Evolutionary conservation across 2,888 invertebrate species (phyloP).

Genomic region (Drosophila barbarae): DNA sequence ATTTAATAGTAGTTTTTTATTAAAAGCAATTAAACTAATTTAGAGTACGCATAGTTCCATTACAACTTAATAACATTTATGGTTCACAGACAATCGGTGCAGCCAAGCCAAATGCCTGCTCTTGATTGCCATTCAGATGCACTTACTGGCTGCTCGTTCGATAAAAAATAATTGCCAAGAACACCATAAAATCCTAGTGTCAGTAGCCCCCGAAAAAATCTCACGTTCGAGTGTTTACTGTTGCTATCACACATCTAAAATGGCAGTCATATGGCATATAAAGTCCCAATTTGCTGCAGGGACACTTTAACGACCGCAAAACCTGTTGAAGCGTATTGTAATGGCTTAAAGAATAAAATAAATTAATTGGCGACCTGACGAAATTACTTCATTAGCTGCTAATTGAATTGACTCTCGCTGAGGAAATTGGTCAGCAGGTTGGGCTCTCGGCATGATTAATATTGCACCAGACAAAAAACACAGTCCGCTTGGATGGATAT

Average conservation of each 20-base stretch:
- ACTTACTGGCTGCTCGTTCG: slow-evolving; percentile 21
- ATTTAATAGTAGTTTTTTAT: not conserved
- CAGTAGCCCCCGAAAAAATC: slow-evolving; percentile 20
- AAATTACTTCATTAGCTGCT: slow-evolving; percentile 58
- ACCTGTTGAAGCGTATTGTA: slow-evolving; percentile 54
- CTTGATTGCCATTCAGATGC: slow-evolving; percentile 19
- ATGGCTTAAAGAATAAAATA: slow-evolving; percentile 32
- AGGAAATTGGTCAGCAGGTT: slow-evolving; percentile 6
- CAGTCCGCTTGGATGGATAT: slow-evolving; percentile 3
- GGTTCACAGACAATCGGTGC: not conserved
- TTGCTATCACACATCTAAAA: slow-evolving; percentile 39
- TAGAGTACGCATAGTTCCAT: not conserved
- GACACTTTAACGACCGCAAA: slow-evolving; percentile 42
- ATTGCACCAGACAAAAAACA: slow-evolving; percentile 26
- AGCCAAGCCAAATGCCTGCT: not conserved
- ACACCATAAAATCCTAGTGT: slow-evolving; percentile 40
- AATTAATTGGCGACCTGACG: slow-evolving; percentile 40
- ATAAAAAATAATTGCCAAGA: slow-evolving; percentile 52
- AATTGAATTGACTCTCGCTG: slow-evolving; percentile 52
- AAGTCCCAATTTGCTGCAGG: slow-evolving; percentile 42
- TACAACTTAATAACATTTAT: not conserved
- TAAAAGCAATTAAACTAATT: slow-evolving; percentile 2
- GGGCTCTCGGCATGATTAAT: slow-evolving; percentile 49
- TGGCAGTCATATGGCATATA: slow-evolving; percentile 25
- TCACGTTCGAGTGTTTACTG: slow-evolving; percentile 44